These are phyloP conservation scores for Oeneis ivallda DNA, from an alignment of 2,888 invertebrate species.

Conservation along the genomic window DNA sequence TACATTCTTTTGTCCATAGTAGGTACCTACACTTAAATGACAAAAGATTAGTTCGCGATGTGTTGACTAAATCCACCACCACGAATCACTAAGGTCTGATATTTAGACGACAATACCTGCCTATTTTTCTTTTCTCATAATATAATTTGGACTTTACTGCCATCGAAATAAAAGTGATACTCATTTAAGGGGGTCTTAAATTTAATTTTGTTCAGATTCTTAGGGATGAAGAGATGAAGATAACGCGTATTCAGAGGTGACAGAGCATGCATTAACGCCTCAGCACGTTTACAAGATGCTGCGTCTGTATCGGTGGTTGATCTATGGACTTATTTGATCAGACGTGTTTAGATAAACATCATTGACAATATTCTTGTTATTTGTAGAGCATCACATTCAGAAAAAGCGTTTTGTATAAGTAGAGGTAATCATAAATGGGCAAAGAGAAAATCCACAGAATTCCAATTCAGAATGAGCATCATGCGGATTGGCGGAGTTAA, in stretches of 20 bases:
- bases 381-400: background rate
- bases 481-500: too few relatives aligned
- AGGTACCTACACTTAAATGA: slow-evolving; percentile 18
- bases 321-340: slow-evolving; percentile 22
- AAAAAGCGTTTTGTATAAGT: background rate
- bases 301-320: slow-evolving; percentile 13
- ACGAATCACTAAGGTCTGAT: slow-evolving; percentile 52
- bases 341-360: slow-evolving; percentile 30
- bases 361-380: slow-evolving; percentile 6
- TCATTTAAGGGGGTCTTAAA: slow-evolving; percentile 19
- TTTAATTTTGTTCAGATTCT: slow-evolving; percentile 37
- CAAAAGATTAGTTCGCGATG: slow-evolving; percentile 65
- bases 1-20: too few relatives aligned
- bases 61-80: slow-evolving; percentile 66
- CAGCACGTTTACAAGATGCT: slow-evolving; percentile 45
- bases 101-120: slow-evolving; percentile 44
- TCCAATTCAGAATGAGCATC: too few relatives aligned
- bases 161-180: slow-evolving; percentile 30
- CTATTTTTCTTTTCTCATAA: slow-evolving; percentile 28
- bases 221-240: slow-evolving; percentile 35
- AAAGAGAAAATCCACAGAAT: too few relatives aligned
- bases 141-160: slow-evolving; percentile 39
- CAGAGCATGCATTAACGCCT: slow-evolving; percentile 64
- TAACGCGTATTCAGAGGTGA: slow-evolving; percentile 50
- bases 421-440: too few relatives aligned